Base-by-base conservation (phyloP, 2,888 invertebrate genomes). In the Linyphia triangularis region DNA sequence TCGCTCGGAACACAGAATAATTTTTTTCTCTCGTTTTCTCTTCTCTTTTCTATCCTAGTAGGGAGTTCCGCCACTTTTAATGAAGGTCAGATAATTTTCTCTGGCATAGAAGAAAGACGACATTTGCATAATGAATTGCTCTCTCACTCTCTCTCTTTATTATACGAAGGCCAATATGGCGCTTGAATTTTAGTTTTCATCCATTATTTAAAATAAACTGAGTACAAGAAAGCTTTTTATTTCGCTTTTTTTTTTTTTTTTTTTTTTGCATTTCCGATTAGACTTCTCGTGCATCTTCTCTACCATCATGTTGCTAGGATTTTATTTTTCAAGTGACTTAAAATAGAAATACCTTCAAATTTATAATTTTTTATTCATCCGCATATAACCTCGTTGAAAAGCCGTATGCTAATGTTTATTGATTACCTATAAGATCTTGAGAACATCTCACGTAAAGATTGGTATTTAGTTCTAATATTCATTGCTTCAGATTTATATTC, bases 81-180 rank as follows among this genome's bases (percentile, higher is more conserved):
- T 81, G 86, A 88, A 88, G 81, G 86, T 69, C 75, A 73, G 86
- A 81, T 75, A 81, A 88, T 88, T 88, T 88, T 59, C 63, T n/a
- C 26, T 65, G 72, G 43, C 70, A 28, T 37, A 63, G 63, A 82
- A 63, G 69, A 40, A 85, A 79, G 67, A 69, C 65, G 75, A 67
- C 26, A 88, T 88, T 88, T 88, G 86, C 81, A 88, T 88, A 88
- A 88, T 88, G 86, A 88, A 81, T 88, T 81, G 40, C 69, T 75
- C 63, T n/a, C n/a, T n/a, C n/a, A n/a, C n/a, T 13, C 61, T 59
- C 43, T n/a, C 37, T 67, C 72, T 86, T 81, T 81, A 85, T 85
- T 75, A 85, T 85, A 63, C 51, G 28, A 43, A 43, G 61, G 70
- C 78, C 85, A 85, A 85, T 85, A 85, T 85, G 78, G 63, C 67